Percentiles rank a stretch among this genome's conserved stretches.
phyloP scores from a whole-genome alignment of 1,140 invertebrate species.

The Bombus pascuorum region DNA sequence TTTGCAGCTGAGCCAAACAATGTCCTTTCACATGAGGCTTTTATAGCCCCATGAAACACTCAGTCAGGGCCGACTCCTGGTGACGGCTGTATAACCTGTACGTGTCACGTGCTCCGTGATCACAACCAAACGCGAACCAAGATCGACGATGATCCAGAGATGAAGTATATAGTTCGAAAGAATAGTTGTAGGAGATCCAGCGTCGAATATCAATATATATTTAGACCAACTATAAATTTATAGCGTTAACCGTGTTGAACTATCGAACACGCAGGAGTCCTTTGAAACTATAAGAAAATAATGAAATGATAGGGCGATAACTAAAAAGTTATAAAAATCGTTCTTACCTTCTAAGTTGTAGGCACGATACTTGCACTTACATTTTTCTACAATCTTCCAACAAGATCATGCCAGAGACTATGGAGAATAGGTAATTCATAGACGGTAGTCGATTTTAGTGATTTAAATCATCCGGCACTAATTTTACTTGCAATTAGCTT shows the following conservation, averaged over 20 bases:
- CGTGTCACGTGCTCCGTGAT: background rate
- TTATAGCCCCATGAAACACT: slow-evolving; percentile 77
- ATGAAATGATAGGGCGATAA: background rate
- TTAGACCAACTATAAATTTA: background rate
- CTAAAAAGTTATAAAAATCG: background rate
- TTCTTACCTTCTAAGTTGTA: accelerated
- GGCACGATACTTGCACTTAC: accelerated
- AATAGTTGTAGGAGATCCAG: background rate
- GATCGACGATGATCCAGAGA: background rate
- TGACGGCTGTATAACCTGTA: slow-evolving; percentile 58
- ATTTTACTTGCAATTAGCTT: background rate
- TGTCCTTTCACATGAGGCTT: slow-evolving; percentile 82
- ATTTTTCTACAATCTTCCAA: accelerated
- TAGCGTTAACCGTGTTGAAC: background rate
- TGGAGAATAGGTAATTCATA: accelerated
- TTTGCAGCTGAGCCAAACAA: slow-evolving; percentile 81
- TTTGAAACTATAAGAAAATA: too few relatives aligned
- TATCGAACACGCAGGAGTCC: accelerated
- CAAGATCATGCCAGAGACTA: accelerated
- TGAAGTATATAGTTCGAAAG: background rate
- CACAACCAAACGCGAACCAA: background rate
- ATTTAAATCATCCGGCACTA: background rate
- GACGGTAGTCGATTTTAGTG: background rate
- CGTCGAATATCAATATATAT: background rate
- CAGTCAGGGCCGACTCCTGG: slow-evolving; percentile 52